Evolutionary conservation across 2,113 vertebrate species (phyloP).

Genomic region (Probosciger aterrimus): DNA sequence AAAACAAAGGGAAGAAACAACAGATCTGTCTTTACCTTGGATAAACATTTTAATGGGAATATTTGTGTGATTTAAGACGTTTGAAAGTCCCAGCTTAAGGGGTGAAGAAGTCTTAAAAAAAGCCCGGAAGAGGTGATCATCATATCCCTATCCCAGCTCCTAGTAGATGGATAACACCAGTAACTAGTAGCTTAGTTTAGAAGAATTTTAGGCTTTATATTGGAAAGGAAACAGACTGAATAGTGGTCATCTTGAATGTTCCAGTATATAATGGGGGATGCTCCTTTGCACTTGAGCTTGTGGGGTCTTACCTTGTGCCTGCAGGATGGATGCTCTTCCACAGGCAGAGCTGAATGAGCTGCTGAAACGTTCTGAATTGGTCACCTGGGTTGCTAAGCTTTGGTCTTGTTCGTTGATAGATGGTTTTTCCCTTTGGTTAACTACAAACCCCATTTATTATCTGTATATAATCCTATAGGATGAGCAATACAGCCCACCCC

Average conservation of each 20-base stretch:
- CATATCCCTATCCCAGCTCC: neutral
- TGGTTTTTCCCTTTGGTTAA: neutral
- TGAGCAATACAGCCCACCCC: neutral
- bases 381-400: neutral
- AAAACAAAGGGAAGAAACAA: neutral
- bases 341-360: neutral
- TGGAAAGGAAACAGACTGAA: neutral
- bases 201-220: neutral
- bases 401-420: neutral
- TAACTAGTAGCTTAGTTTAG: neutral
- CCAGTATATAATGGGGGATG: neutral
- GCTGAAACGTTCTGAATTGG: neutral
- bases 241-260: neutral
- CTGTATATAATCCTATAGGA: neutral
- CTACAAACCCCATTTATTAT: neutral
- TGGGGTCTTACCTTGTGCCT: neutral
- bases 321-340: neutral
- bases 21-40: neutral
- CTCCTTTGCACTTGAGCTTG: neutral
- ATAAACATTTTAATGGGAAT: slow-evolving; percentile 9
- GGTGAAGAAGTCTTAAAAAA: neutral
- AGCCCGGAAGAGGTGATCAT: neutral
- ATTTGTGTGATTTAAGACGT: neutral
- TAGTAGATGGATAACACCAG: neutral
- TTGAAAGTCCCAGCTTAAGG: neutral